A percentile compares a stretch with the other conserved stretches of the same genome.
Conservation (phyloP, 2,113 vertebrate species). For the Phaethornis superciliosus region DNA sequence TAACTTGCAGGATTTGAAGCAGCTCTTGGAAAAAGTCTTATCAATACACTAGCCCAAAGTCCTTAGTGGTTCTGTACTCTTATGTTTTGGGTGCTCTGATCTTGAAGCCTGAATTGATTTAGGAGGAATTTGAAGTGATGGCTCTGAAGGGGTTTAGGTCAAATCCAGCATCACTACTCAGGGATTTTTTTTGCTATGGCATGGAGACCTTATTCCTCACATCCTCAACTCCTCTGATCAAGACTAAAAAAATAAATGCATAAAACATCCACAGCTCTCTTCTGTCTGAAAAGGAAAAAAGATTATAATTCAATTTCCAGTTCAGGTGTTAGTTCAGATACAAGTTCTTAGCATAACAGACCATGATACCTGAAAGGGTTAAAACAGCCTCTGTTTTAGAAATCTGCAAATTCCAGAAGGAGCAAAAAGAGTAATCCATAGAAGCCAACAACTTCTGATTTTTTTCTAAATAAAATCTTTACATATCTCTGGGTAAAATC, state of each 20-base stretch:
- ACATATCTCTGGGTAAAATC: neutral
- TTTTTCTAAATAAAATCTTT: neutral
- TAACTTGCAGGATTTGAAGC: neutral
- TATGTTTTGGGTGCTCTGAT: neutral
- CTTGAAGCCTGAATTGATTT: neutral
- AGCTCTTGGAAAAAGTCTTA: neutral
- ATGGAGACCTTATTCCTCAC: neutral
- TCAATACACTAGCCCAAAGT: neutral
- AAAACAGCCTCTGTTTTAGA: neutral
- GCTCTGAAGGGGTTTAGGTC: neutral
- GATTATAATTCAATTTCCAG: neutral
- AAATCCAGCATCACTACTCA: neutral
- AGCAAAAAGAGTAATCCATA: fast-evolving
- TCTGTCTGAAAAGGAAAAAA: neutral
- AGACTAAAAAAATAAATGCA: neutral
- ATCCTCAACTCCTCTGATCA: neutral
- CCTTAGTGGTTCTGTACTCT: neutral
- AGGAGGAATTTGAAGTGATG: neutral
- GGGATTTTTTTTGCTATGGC: neutral
- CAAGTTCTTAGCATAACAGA: neutral
- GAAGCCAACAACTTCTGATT: neutral
- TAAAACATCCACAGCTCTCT: neutral
- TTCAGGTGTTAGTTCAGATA: neutral
- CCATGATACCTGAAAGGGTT: neutral
- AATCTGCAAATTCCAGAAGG: neutral